phyloP scores from a whole-genome alignment of 2,797 vertebrate genomes.

The Rhinophrynus dorsalis region DNA sequence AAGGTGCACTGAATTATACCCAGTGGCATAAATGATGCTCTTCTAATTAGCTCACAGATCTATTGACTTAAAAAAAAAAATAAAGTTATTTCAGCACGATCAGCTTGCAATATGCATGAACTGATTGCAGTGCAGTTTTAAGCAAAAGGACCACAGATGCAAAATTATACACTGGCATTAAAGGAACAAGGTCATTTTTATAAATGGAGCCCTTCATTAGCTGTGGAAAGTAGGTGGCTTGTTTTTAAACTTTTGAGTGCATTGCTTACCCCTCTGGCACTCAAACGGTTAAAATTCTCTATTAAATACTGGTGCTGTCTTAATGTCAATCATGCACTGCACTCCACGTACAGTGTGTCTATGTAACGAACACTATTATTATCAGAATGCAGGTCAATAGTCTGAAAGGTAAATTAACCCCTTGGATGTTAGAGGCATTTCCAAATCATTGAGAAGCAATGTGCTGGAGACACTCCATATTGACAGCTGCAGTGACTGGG shows the following conservation, averaged over 20 bases:
- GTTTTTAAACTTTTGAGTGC: slow-evolving; percentile 45
- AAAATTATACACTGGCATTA: not conserved
- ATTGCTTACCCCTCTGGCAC: no score
- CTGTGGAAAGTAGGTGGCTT: slow-evolving; percentile 47
- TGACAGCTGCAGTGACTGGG: no score
- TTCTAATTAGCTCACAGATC: not conserved
- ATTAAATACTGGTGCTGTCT: slow-evolving; percentile 2
- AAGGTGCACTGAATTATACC: slow-evolving; percentile 4
- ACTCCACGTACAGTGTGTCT: not conserved
- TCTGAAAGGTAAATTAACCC: no score
- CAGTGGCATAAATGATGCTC: not conserved
- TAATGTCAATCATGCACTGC: slow-evolving; percentile 37
- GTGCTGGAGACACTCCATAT: no score
- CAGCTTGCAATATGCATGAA: no score
- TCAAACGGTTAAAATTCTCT: no score
- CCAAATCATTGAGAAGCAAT: no score
- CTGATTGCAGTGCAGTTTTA: not conserved
- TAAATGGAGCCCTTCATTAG: slow-evolving; percentile 42
- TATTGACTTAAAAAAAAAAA: no score
- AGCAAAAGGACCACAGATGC: slow-evolving; percentile 7
- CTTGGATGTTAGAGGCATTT: no score
- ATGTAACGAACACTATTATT: not conserved
- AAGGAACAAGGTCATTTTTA: slow-evolving; percentile 31
- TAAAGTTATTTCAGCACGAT: no score
- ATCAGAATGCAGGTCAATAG: no score